Evolutionary conservation across 2,797 vertebrate species (phyloP), one percentile per base, ranked within the genome.

Genomic region (Cyclopterus lumpus): DNA sequence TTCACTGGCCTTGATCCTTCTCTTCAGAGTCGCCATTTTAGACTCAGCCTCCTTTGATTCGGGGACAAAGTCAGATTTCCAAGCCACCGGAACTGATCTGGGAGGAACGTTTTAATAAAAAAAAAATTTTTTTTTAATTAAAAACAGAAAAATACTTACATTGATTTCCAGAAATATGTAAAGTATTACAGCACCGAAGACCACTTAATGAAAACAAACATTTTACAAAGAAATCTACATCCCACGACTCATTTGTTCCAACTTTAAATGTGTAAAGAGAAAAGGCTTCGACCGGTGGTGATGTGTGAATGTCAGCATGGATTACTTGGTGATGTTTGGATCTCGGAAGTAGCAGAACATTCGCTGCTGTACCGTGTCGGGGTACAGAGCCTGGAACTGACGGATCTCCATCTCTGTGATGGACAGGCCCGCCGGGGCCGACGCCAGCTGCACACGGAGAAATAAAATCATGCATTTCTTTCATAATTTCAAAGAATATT

Each of bases 381-480:
- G 83, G 60, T 71, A 86, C 73, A 94, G 90, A 48, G 89, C 89
- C 91, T 96, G 84, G 72, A 97, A 97, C 88, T 97, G 96, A 77
- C 95, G 91, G 71, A 96, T 93, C 86, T 98, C 97, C 95, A 98
- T 93, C 89, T 98, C 96, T 1, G 97, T 97, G 82, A 97, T 81
- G 2, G 97, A 97, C 67, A 97, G 88, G 9, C 94, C 95, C 0
- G 63, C 44, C 0, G 95, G 95, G 8, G 95, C 96, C 0, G 92
- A 89, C 24, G 85, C 89, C 80, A 96, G 73, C 97, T 98, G 87
- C 15, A 38, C 24, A 66, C 4, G 58, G 2, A 64, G 2, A 66
- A 55, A 0, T 4, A 26, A 15, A n/a, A 53, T 22, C 0, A 51
- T 22, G 6, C 0, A 36, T 42, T 42, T 5, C 2, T n/a, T n/a